Percentiles rank a stretch among this genome's conserved stretches.
Evolutionary conservation across 2,797 vertebrate genomes (phyloP).

Genomic region (Monodelphis domestica): DNA sequence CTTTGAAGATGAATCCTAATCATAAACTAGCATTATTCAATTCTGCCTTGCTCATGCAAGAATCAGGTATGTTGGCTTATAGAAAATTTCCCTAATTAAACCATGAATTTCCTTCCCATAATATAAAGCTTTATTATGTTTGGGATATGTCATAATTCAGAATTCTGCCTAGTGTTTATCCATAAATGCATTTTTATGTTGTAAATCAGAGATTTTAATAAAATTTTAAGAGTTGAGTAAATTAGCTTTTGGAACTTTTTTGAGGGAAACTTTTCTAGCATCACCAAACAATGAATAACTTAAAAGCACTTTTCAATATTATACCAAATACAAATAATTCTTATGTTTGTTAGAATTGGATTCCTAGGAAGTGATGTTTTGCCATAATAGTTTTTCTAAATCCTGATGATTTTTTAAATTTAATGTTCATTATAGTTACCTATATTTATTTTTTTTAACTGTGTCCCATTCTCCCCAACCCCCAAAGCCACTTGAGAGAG

Average conservation of each 20-base stretch:
- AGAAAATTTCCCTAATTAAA: slow-evolving; percentile 45
- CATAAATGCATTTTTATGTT: background rate
- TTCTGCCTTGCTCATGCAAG: slow-evolving; percentile 98
- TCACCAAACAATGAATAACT: background rate
- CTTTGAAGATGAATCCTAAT: slow-evolving; percentile 92
- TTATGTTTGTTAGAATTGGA: background rate
- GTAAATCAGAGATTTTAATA: background rate
- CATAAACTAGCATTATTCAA: slow-evolving; percentile 98
- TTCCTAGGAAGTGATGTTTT: background rate
- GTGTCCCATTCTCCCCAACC: too few relatives aligned
- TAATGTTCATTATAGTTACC: background rate
- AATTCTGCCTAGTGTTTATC: background rate
- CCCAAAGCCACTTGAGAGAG: too few relatives aligned
- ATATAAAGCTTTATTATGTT: background rate
- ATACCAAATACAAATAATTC: background rate
- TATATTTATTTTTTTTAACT: background rate
- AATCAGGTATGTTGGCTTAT: slow-evolving; percentile 91
- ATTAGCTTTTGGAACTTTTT: background rate
- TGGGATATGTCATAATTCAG: background rate
- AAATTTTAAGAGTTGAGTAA: background rate
- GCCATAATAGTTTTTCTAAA: background rate
- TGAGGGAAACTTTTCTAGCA: background rate
- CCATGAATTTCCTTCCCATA: background rate
- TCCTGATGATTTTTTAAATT: background rate
- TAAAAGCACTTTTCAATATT: background rate